A percentile compares a stretch with the other conserved stretches of the same genome.
phyloP scores from a whole-genome alignment of 2,113 vertebrate genomes.

The Chionodraco myersi region DNA sequence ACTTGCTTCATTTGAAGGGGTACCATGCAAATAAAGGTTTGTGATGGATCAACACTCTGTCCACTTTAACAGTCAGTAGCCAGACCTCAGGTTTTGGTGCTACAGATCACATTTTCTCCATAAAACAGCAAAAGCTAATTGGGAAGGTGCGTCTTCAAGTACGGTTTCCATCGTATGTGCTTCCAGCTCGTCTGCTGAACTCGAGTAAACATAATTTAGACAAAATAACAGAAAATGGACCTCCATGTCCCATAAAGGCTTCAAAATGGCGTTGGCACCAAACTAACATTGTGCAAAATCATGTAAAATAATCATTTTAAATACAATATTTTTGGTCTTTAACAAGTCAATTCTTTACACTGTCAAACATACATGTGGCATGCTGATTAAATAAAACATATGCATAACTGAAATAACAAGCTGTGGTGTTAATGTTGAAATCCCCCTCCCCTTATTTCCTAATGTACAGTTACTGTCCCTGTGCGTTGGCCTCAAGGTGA shows the following conservation, averaged over 20 bases:
- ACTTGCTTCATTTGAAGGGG: not conserved
- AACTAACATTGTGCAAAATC: slow-evolving; percentile 15
- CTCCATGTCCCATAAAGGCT: not conserved
- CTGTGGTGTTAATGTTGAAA: not conserved
- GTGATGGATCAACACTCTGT: not conserved
- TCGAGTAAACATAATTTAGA: not conserved
- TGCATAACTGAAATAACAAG: not conserved
- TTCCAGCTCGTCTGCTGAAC: not conserved
- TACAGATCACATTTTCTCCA: not conserved
- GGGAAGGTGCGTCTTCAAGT: slow-evolving; percentile 20
- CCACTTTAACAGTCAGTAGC: slow-evolving; percentile 6
- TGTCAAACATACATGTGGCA: not conserved
- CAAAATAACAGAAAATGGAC: not conserved
- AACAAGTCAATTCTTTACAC: not conserved
- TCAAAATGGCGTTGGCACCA: not conserved
- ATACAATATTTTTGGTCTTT: slow-evolving; percentile 11
- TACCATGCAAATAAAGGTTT: not conserved
- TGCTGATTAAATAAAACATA: not conserved
- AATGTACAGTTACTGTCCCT: not conserved
- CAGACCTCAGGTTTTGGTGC: slow-evolving; percentile 1
- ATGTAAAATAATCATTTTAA: not conserved
- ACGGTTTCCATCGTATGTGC: not conserved
- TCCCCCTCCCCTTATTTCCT: no score
- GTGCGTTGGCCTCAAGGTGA: not conserved
- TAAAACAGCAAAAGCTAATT: not conserved